A percentile compares a stretch with the other conserved stretches of the same genome.
Evolutionary conservation across 2,797 vertebrate species (phyloP).

Genomic region (Pyrocephalus nanus): DNA sequence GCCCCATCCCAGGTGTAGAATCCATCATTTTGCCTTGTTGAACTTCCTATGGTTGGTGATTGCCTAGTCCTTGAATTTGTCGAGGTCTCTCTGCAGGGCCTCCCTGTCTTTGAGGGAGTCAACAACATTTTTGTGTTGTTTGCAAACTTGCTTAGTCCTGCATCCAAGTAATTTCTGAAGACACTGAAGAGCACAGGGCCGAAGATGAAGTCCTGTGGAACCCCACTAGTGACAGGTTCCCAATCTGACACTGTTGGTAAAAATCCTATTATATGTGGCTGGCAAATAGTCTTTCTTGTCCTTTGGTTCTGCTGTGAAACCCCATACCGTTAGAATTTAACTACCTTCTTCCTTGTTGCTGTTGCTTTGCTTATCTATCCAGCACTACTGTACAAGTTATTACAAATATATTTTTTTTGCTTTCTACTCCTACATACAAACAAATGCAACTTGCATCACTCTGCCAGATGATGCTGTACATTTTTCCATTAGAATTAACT

Average conservation of each 20-base stretch:
- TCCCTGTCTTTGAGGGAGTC: background rate
- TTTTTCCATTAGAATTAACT: slow-evolving; percentile 54
- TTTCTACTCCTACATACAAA: background rate
- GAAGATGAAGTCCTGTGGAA: background rate
- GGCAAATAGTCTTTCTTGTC: background rate
- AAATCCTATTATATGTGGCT: background rate
- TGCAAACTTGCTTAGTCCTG: too few species aligned
- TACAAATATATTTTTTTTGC: background rate
- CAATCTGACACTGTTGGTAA: background rate
- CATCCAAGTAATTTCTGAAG: background rate
- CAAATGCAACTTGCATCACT: background rate
- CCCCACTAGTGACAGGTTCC: background rate
- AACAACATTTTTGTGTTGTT: background rate
- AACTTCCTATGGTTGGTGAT: background rate
- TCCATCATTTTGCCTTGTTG: background rate
- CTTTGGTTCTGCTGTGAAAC: background rate
- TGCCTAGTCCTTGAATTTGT: background rate
- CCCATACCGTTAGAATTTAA: background rate
- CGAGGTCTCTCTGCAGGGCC: background rate
- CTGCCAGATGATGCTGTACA: slow-evolving; percentile 6
- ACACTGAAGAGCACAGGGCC: background rate
- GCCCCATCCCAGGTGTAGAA: background rate
- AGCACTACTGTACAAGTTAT: background rate
- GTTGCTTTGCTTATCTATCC: background rate
- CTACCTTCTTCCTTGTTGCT: background rate